phyloP scores from a whole-genome alignment of 2,113 vertebrate genomes.

The Reinhardtius hippoglossoides region DNA sequence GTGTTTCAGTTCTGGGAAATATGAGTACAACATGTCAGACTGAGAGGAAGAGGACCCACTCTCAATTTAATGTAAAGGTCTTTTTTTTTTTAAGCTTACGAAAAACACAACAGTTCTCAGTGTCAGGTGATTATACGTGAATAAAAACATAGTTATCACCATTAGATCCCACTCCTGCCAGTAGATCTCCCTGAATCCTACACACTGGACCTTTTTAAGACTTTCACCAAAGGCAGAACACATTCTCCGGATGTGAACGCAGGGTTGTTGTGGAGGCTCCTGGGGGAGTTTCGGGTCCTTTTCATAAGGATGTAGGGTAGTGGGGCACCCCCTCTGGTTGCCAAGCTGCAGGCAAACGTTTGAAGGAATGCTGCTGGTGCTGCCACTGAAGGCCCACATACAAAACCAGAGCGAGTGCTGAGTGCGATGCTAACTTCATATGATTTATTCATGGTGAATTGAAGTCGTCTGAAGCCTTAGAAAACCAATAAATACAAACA shows the following conservation, averaged over 20 bases:
- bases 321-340: conserved; percentile 79
- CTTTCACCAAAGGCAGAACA: conserved; percentile 27
- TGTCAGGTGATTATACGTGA: not conserved
- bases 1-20: not conserved
- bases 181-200: not conserved
- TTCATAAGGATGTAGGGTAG: conserved; percentile 75
- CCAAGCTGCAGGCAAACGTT: conserved; percentile 64
- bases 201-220: not conserved
- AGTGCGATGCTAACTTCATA: conserved; percentile 13
- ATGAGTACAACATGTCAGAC: not conserved
- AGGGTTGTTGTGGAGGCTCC: conserved; percentile 35
- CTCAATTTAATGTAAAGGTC: not conserved
- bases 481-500: not conserved
- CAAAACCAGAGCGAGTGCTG: not conserved
- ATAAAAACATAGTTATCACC: not conserved
- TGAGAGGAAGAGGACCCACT: not conserved
- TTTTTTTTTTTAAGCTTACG: not conserved
- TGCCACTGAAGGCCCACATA: conserved; percentile 36
- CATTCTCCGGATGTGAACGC: conserved; percentile 47
- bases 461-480: not conserved
- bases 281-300: conserved; percentile 32
- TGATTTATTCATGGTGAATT: conserved; percentile 39
- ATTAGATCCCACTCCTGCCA: no score
- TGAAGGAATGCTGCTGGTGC: conserved; percentile 74
- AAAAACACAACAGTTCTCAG: not conserved